A percentile compares a stretch with the other conserved stretches of the same genome.
Conservation (phyloP, 2,797 vertebrate genomes). For the Lagorchestes hirsutus region DNA sequence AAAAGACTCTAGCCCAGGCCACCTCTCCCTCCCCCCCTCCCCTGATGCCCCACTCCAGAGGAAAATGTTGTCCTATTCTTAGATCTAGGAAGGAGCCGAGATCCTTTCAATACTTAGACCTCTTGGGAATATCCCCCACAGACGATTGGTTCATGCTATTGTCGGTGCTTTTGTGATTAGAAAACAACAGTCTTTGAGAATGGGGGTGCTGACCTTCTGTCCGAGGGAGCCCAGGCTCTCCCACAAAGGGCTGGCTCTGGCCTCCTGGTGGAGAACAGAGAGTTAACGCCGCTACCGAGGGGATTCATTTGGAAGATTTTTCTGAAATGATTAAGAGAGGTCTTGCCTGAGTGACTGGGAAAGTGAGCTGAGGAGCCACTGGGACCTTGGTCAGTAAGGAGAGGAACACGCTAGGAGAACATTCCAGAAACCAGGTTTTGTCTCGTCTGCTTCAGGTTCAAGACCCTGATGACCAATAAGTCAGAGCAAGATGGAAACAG, state of each 20-base stretch:
- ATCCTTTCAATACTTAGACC: not conserved
- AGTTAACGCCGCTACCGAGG: fast-evolving
- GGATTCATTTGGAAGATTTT: slow-evolving; percentile 3
- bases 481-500: slow-evolving; percentile 87
- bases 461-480: slow-evolving; percentile 91
- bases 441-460: slow-evolving; percentile 89
- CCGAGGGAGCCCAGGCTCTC: not conserved
- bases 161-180: not conserved
- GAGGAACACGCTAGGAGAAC: not conserved
- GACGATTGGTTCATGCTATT: not conserved
- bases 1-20: not conserved
- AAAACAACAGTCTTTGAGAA: not conserved
- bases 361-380: not conserved
- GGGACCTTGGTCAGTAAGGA: not conserved
- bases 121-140: not conserved
- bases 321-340: not conserved
- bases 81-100: not conserved
- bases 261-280: not conserved
- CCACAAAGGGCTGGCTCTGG: not conserved
- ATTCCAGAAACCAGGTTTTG: not conserved
- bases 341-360: fast-evolving
- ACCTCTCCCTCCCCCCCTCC: not conserved
- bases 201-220: not conserved
- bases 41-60: not conserved
- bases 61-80: not conserved